These are phyloP conservation scores for Rhinogobio ventralis DNA, from an alignment of 2,797 vertebrate genomes.

Conservation along the genomic window DNA sequence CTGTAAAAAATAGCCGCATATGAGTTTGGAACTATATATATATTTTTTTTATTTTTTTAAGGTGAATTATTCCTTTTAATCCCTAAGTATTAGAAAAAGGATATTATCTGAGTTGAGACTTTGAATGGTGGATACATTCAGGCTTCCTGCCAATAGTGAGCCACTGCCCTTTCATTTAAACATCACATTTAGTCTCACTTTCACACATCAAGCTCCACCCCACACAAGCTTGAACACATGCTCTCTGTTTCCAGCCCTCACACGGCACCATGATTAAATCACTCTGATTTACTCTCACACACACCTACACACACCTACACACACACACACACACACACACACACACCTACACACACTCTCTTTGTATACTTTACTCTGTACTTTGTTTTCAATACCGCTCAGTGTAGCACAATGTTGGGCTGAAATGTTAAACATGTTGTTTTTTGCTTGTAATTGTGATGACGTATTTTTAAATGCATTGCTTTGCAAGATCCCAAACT, in stretches of 20 bases:
- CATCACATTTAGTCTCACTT: constrained; percentile 19
- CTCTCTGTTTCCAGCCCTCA: constrained; percentile 13
- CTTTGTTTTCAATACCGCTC: constrained; percentile 8
- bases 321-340: constrained; percentile 9
- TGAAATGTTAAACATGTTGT: constrained; percentile 11
- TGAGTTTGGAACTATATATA: not conserved
- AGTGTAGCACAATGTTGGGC: constrained; percentile 9
- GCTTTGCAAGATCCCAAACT: constrained; percentile 11
- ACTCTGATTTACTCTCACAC: not conserved
- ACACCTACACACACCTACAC: not conserved
- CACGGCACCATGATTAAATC: not conserved
- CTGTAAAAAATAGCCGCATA: not conserved
- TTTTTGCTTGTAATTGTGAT: constrained; percentile 31
- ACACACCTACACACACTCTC: not conserved
- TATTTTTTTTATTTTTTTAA: not conserved
- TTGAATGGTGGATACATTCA: not conserved
- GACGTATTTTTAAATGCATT: constrained; percentile 14
- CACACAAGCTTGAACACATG: not conserved
- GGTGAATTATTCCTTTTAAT: not conserved
- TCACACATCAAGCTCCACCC: constrained; percentile 35
- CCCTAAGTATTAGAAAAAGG: constrained; percentile 8
- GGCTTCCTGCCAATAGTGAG: not conserved
- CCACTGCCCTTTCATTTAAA: constrained; percentile 15
- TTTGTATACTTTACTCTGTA: constrained; percentile 19
- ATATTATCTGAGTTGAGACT: constrained; percentile 1